A percentile compares a stretch with the other conserved stretches of the same genome.
These are phyloP conservation scores for Speoplatyrhinus poulsoni DNA, from an alignment of 2,113 vertebrate genomes.

Conservation along the genomic window DNA sequence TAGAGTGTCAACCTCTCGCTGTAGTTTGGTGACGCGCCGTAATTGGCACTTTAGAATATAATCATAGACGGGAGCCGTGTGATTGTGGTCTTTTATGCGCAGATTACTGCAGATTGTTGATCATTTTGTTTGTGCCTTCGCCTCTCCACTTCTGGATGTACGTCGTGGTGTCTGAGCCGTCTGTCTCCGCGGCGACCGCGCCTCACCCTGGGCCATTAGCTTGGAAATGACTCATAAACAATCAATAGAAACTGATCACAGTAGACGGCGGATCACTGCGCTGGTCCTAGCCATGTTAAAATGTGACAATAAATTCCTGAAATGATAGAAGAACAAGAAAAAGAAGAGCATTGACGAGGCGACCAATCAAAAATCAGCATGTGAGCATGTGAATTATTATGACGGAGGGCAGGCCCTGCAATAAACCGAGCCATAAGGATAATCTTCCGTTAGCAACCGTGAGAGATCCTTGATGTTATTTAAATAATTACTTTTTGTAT, in stretches of 20 bases:
- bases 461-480: slow-evolving; percentile 65
- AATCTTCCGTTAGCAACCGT: slow-evolving; percentile 43
- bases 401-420: slow-evolving; percentile 31
- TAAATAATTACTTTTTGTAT: slow-evolving; percentile 73
- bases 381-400: slow-evolving; percentile 41
- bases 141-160: slow-evolving; percentile 64
- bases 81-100: slow-evolving; percentile 90
- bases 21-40: slow-evolving; percentile 92
- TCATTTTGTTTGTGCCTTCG: slow-evolving; percentile 54
- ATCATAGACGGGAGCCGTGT: slow-evolving; percentile 90
- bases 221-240: slow-evolving; percentile 89
- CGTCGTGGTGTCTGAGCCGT: slow-evolving; percentile 63
- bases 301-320: slow-evolving; percentile 42
- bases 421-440: slow-evolving; percentile 35
- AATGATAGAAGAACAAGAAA: too few species aligned
- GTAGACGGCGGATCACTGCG: slow-evolving; percentile 61
- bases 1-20: slow-evolving; percentile 96
- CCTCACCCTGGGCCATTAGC: slow-evolving; percentile 82
- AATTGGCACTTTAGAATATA: slow-evolving; percentile 99
- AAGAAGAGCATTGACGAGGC: not conserved
- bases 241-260: slow-evolving; percentile 77
- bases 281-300: slow-evolving; percentile 42
- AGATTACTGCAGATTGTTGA: slow-evolving; percentile 91
- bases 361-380: slow-evolving; percentile 28
- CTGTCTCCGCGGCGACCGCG: slow-evolving; percentile 86